Conservation (phyloP, 2,888 invertebrate species). For the Nebria salina region DNA sequence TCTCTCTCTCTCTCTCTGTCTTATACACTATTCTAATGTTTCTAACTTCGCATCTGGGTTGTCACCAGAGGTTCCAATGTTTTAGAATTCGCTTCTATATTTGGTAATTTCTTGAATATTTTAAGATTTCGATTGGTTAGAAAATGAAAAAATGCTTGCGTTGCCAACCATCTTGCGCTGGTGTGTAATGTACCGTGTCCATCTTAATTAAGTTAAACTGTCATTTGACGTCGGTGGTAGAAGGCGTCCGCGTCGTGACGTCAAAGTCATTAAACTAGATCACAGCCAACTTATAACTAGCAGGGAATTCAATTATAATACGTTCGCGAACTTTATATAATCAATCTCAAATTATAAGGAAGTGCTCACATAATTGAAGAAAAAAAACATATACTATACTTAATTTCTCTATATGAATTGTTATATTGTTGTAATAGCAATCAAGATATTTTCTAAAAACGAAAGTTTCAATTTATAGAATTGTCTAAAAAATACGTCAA, state of each 20-base stretch:
- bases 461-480: too few relatives aligned
- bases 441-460: too few relatives aligned
- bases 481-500: too few relatives aligned
- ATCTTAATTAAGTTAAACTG: slow-evolving; percentile 1
- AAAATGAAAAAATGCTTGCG: neutral
- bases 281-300: neutral
- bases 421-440: too few relatives aligned
- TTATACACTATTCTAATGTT: too few relatives aligned
- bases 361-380: neutral
- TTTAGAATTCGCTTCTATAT: too few relatives aligned
- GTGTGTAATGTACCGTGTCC: slow-evolving; percentile 1
- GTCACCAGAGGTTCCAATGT: too few relatives aligned
- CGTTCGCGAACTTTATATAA: neutral
- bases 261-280: neutral
- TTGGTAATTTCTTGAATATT: neutral
- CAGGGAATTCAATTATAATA: neutral
- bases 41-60: too few relatives aligned
- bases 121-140: neutral
- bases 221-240: neutral
- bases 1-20: too few relatives aligned
- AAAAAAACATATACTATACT: neutral
- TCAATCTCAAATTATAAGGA: neutral
- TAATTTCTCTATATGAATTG: too few relatives aligned
- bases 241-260: neutral
- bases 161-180: neutral